Evolutionary conservation across 2,113 vertebrate species (phyloP), one percentile per base, ranked within the genome.

Genomic region (Myodes glareolus): DNA sequence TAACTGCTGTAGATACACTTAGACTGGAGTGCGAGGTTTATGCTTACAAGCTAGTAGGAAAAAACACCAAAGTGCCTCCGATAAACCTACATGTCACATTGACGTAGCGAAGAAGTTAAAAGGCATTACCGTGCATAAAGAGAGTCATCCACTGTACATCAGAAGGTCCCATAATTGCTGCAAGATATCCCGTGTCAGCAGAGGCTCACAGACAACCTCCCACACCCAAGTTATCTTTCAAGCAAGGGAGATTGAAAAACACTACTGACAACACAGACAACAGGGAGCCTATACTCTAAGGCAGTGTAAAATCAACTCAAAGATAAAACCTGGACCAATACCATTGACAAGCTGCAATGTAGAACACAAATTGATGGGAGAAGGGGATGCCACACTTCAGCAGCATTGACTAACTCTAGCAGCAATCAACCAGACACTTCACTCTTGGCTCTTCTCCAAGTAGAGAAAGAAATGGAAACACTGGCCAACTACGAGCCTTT

Each of bases 301-400:
- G 77, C 13, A 88, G 87, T 70, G 27, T 31, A 72, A 90, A 96
- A 77, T 50, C 42, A 84, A 21, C 86, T 67, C 84, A 68, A 19
- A 29, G 25, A 36, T 8, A 77, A 33, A 88, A 55, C 21, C 88
- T 67, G 55, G 23, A 75, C 50, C 19, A 63, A 95, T 52, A 84
- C 58, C 14, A 3, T 4, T 13, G 42, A 58, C 58, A 50, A 94
- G 97, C 68, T 92, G 78, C 96, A 97, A 95, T 90, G 75, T 94
- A 95, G 94, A 97, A 96, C 31, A 95, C 1, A 0, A 94, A 88
- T 88, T 97, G 97, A 98, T 96, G 70, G 88, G 97, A 92, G 88
- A 97, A 95, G 90, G 96, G 95, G 88, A 97, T 55, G 31, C 84
- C 1, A 14, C 21, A 82, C 88, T 95, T 84, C 90, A 95, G 84